These are phyloP conservation scores for Halocaridina rubra DNA, from an alignment of 2,888 invertebrate species.

Conservation along the genomic window DNA sequence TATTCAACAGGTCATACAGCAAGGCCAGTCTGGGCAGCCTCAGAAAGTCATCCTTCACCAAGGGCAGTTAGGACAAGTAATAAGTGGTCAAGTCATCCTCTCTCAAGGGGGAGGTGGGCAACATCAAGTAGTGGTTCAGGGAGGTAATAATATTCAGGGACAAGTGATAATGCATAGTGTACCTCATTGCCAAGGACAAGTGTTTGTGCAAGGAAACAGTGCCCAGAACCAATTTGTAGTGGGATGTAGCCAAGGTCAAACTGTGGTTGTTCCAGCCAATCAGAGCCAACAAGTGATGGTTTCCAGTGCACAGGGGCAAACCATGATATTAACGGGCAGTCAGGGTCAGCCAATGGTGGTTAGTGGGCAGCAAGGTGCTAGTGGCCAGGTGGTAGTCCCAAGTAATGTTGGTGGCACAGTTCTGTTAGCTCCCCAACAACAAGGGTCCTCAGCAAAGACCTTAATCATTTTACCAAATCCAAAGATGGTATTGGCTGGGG, in stretches of 20 bases:
- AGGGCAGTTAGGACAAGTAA: slow-evolving; percentile 50
- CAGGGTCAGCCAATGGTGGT: slow-evolving; percentile 58
- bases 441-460: slow-evolving; percentile 52
- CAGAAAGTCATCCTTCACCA: slow-evolving; percentile 62
- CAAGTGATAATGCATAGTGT: slow-evolving; percentile 66
- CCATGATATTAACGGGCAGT: slow-evolving; percentile 42
- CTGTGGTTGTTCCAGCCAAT: slow-evolving; percentile 52
- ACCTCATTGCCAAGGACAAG: slow-evolving; percentile 55
- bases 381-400: slow-evolving; percentile 68
- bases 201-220: slow-evolving; percentile 53
- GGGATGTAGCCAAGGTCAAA: slow-evolving; percentile 49
- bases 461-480: slow-evolving; percentile 58
- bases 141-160: slow-evolving; percentile 72
- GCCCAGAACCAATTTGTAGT: slow-evolving; percentile 49
- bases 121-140: slow-evolving; percentile 61
- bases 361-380: slow-evolving; percentile 49
- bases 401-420: slow-evolving; percentile 53
- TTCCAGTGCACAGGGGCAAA: slow-evolving; percentile 53
- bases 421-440: slow-evolving; percentile 52
- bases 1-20: slow-evolving; percentile 48
- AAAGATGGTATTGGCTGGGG: slow-evolving; percentile 51
- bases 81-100: slow-evolving; percentile 64
- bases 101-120: slow-evolving; percentile 63
- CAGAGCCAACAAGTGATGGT: slow-evolving; percentile 52
- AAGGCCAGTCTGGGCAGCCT: slow-evolving; percentile 60